phyloP scores from a whole-genome alignment of 2,888 invertebrate species.

The Phasia obesa region DNA sequence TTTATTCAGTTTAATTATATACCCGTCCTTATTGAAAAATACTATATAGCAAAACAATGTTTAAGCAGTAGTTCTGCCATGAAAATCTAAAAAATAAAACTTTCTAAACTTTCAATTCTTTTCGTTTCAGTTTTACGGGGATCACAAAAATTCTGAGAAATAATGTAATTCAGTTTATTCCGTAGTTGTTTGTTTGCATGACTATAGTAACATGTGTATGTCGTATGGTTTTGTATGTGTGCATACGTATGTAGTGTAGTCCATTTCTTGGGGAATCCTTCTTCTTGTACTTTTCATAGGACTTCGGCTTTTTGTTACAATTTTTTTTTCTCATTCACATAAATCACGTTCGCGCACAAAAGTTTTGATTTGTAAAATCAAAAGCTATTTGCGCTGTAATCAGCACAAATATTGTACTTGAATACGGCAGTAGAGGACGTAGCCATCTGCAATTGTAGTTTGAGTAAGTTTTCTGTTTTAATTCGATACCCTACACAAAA shows the following conservation, averaged over 20 bases:
- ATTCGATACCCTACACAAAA: constrained; percentile 20
- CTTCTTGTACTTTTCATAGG: constrained; percentile 31
- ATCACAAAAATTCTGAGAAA: constrained; percentile 21
- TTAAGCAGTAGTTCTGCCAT: background rate
- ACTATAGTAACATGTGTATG: constrained; percentile 17
- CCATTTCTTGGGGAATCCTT: constrained; percentile 63
- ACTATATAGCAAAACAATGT: background rate
- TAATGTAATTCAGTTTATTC: constrained; percentile 63
- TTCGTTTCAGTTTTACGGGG: constrained; percentile 37
- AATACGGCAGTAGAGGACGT: constrained; percentile 47
- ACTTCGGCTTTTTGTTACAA: constrained; percentile 44
- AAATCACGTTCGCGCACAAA: constrained; percentile 81
- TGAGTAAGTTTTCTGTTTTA: constrained; percentile 26
- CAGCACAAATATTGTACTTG: constrained; percentile 75
- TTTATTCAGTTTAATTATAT: background rate
- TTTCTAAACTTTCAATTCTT: constrained; percentile 66
- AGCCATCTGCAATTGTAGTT: constrained; percentile 48
- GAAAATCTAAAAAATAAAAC: constrained; percentile 48
- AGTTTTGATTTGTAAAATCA: constrained; percentile 81
- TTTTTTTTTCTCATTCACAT: constrained; percentile 72
- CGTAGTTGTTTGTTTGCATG: constrained; percentile 31
- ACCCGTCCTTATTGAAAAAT: background rate
- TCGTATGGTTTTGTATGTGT: too few relatives aligned
- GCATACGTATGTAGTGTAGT: constrained; percentile 30
- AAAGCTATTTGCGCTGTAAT: constrained; percentile 75